A percentile compares a stretch with the other conserved stretches of the same genome.
Conservation (phyloP, 2,888 invertebrate species). For the Sinotaia quadrata region DNA sequence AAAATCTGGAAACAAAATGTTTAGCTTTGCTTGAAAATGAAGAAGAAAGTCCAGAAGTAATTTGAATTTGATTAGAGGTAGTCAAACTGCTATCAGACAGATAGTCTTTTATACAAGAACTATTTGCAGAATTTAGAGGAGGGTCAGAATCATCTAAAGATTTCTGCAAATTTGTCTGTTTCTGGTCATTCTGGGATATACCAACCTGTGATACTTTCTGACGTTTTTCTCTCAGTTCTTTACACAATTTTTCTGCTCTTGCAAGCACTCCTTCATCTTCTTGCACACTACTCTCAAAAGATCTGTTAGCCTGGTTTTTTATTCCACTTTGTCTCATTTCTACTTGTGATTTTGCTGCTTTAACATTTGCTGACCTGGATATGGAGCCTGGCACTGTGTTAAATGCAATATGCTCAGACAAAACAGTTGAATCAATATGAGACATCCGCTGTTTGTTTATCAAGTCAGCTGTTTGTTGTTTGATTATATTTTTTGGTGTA, state of each 20-base stretch:
- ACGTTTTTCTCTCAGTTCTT: conserved; percentile 52
- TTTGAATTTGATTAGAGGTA: neutral
- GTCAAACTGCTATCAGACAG: conserved; percentile 3
- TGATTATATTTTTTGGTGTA: too few species aligned
- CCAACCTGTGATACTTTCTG: conserved; percentile 19
- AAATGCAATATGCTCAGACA: neutral
- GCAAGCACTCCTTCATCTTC: conserved; percentile 40
- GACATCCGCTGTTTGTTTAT: neutral
- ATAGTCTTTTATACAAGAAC: neutral
- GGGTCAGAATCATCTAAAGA: conserved; percentile 2
- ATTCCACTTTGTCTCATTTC: conserved; percentile 1
- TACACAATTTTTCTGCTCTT: conserved; percentile 57
- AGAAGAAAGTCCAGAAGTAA: neutral
- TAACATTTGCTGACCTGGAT: neutral
- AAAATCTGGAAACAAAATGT: neutral
- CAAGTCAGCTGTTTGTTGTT: conserved; percentile 10
- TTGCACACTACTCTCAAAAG: neutral
- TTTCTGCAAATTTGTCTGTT: neutral
- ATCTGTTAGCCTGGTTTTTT: too few species aligned
- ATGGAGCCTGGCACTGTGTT: neutral
- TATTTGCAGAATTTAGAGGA: neutral
- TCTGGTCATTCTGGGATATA: neutral
- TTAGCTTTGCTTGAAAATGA: neutral
- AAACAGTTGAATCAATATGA: neutral
- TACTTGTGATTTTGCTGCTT: neutral